Evolutionary conservation across 1,140 invertebrate genomes (phyloP).

Genomic region (Plectus sambesii): DNA sequence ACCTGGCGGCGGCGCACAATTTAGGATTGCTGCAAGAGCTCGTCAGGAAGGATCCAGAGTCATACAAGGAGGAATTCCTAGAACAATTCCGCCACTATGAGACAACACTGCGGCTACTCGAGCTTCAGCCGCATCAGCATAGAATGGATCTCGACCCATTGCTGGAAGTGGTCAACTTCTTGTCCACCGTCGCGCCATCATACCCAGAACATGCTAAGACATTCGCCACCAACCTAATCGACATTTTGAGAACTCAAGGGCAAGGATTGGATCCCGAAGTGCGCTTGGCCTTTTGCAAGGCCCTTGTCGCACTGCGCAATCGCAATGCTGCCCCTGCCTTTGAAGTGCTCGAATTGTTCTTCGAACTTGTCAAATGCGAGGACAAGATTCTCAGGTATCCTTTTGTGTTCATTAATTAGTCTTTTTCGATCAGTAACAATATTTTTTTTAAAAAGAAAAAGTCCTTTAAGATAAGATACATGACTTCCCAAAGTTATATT

Average conservation of each 20-base stretch:
- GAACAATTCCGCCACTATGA: conserved; percentile 40
- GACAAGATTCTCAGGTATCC: conserved; percentile 38
- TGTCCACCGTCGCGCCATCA: conserved; percentile 14
- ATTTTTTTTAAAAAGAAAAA: no score
- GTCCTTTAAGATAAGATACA: no score
- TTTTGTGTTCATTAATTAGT: conserved; percentile 6
- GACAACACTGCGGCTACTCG: conserved; percentile 37
- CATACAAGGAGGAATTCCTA: conserved; percentile 38
- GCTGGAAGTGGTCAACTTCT: conserved; percentile 32
- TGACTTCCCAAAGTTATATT: no score
- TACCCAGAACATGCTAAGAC: conserved; percentile 18
- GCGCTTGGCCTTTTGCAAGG: conserved; percentile 36
- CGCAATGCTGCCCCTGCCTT: conserved; percentile 25
- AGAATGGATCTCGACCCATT: conserved; percentile 29
- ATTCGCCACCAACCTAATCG: conserved; percentile 23
- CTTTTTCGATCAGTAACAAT: background rate
- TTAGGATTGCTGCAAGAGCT: conserved; percentile 33
- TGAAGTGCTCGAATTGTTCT: conserved; percentile 33
- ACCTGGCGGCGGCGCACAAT: no score
- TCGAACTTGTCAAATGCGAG: conserved; percentile 38
- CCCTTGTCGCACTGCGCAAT: conserved; percentile 32
- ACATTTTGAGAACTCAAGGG: conserved; percentile 20
- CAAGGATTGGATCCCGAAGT: conserved; percentile 30
- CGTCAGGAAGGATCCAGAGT: conserved; percentile 38
- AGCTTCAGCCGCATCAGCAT: conserved; percentile 37